Conservation (phyloP, 2,797 vertebrate genomes). For the Odontamblyopus rebecca region DNA sequence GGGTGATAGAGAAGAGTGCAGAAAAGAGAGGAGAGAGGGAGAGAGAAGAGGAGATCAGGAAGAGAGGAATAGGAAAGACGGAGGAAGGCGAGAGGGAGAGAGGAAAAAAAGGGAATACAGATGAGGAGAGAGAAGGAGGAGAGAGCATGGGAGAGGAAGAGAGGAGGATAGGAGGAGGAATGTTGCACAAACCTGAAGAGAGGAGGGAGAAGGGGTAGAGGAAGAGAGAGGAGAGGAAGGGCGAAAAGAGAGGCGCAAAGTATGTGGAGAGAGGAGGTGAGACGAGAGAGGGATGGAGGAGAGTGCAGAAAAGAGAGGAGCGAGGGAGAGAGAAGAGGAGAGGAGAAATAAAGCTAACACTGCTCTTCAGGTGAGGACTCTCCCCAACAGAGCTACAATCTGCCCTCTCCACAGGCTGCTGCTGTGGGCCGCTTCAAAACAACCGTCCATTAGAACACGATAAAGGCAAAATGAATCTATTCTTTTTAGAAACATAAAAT, state of each 20-base stretch:
- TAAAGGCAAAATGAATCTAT: neutral
- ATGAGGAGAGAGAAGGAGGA: neutral
- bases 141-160: neutral
- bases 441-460: constrained; percentile 9
- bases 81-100: neutral
- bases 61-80: neutral
- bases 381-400: constrained; percentile 64
- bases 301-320: too few relatives aligned
- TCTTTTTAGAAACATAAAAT: too few relatives aligned
- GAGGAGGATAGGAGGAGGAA: neutral
- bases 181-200: too few relatives aligned
- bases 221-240: neutral
- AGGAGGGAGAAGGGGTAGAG: neutral
- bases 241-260: neutral
- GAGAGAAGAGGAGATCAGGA: too few relatives aligned
- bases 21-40: neutral
- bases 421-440: constrained; percentile 11
- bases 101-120: neutral
- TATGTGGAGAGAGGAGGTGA: too few relatives aligned
- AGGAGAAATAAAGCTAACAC: too few relatives aligned
- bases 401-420: constrained; percentile 53
- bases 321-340: neutral
- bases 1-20: neutral
- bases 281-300: neutral
- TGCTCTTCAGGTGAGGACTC: constrained; percentile 31